These are phyloP conservation scores for Nematopogon swammerdamellus DNA, from an alignment of 2,888 invertebrate genomes.

Conservation along the genomic window DNA sequence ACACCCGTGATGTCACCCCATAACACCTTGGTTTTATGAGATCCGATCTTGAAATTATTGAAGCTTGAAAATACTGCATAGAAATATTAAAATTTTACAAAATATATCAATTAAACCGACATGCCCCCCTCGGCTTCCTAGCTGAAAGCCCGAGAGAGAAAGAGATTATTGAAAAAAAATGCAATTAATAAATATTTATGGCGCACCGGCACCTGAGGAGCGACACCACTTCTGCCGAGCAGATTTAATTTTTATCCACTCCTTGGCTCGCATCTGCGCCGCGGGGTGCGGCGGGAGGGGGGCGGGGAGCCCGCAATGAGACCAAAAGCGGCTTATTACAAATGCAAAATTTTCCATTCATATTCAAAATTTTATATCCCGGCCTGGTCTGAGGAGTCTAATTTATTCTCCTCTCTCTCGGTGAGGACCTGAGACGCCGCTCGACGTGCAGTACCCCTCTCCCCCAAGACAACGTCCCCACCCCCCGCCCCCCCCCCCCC, in stretches of 20 bases:
- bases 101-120: too few species aligned
- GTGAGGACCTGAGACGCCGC: slow-evolving; percentile 48
- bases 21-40: too few species aligned
- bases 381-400: slow-evolving; percentile 65
- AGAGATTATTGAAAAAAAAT: slow-evolving; percentile 58
- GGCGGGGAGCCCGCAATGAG: slow-evolving; percentile 12
- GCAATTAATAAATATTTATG: slow-evolving; percentile 59
- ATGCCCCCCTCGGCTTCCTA: slow-evolving; percentile 28
- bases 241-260: slow-evolving; percentile 45
- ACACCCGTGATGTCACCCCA: too few species aligned
- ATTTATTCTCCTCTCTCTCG: slow-evolving; percentile 80
- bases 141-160: slow-evolving; percentile 39
- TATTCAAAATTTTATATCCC: slow-evolving; percentile 89
- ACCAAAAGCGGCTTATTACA: slow-evolving; percentile 70
- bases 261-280: slow-evolving; percentile 43
- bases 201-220: slow-evolving; percentile 45
- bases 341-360: slow-evolving; percentile 86
- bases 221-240: slow-evolving; percentile 22
- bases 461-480: too few species aligned
- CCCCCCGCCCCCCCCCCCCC: too few species aligned
- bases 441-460: slow-evolving; percentile 30
- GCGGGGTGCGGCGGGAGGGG: slow-evolving; percentile 47
- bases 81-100: too few species aligned
- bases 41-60: too few species aligned
- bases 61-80: too few species aligned